Percentiles rank a stretch among this genome's conserved stretches.
These are phyloP conservation scores for Eurytemora carolleeae DNA, from an alignment of 1,140 invertebrate species.

Conservation along the genomic window DNA sequence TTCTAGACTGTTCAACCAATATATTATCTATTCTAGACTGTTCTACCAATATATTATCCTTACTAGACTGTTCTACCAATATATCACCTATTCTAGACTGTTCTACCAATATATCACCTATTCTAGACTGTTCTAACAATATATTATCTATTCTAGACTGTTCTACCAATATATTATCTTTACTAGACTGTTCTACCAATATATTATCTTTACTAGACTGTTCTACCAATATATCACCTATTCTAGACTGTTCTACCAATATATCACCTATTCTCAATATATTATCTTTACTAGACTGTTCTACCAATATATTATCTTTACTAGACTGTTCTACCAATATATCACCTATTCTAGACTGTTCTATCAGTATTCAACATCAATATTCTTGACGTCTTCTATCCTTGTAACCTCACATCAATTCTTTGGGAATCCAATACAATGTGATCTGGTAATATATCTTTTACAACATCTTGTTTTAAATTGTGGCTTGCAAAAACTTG, in stretches of 20 bases:
- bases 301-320: background rate
- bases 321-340: background rate
- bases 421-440: conserved; percentile 8
- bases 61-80: background rate
- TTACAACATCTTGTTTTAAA: background rate
- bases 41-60: background rate
- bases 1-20: background rate
- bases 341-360: background rate
- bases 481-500: too few species aligned
- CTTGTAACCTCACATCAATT: conserved; percentile 1
- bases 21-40: background rate
- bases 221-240: background rate
- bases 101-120: background rate
- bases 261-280: background rate
- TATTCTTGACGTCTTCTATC: conserved; percentile 1
- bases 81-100: background rate
- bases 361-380: background rate
- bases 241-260: background rate
- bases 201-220: background rate
- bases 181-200: too few species aligned
- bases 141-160: background rate
- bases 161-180: too few species aligned
- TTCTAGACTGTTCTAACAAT: background rate
- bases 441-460: conserved; percentile 9
- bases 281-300: background rate